phyloP scores from a whole-genome alignment of 2,888 invertebrate species.

The Orchesella flavescens region DNA sequence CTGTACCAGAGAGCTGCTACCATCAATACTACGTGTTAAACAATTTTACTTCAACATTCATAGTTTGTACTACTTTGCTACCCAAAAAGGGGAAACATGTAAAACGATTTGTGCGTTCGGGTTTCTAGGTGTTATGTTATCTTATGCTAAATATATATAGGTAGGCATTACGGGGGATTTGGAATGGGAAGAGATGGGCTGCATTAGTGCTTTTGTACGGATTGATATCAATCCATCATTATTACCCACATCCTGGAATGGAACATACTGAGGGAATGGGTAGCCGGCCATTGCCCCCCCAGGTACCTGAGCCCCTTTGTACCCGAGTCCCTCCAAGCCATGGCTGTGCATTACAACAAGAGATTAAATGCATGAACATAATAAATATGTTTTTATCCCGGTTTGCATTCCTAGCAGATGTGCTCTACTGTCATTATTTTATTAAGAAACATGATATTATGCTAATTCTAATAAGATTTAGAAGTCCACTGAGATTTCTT shows the following conservation, averaged over 20 bases:
- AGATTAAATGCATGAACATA: no score
- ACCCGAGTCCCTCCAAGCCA: no score
- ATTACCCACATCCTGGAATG: constrained; percentile 51
- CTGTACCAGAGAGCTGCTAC: no score
- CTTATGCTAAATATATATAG: constrained; percentile 7
- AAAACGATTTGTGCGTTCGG: constrained; percentile 44
- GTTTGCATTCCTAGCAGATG: not conserved
- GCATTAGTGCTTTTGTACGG: constrained; percentile 23
- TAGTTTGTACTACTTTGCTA: no score
- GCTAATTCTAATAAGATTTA: constrained; percentile 56
- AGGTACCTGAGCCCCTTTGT: no score
- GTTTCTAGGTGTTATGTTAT: no score
- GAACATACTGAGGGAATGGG: not conserved
- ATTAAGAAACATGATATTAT: constrained; percentile 63
- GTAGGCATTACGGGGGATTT: constrained; percentile 17
- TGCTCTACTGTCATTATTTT: constrained; percentile 43
- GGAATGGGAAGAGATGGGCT: not conserved
- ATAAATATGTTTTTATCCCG: no score
- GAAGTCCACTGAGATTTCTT: constrained; percentile 34
- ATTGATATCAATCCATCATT: constrained; percentile 58
- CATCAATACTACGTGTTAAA: no score
- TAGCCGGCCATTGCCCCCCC: no score
- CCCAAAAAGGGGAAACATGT: constrained; percentile 3
- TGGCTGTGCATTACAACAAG: no score
- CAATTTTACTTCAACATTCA: not conserved